Base-by-base conservation (phyloP, 2,797 vertebrate species). In the Cyprinella venusta region DNA sequence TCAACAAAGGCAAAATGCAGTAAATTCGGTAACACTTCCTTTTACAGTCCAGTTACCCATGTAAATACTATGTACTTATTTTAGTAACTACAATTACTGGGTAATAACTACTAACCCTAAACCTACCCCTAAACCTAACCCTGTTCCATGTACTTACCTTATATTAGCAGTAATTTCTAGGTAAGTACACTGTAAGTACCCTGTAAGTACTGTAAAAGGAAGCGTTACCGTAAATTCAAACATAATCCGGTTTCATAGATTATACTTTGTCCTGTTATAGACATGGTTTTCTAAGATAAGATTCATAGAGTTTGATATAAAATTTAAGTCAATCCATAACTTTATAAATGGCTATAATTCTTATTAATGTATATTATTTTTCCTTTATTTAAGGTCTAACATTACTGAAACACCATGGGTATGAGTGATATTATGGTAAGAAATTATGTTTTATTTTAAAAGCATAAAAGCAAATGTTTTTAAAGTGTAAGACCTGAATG, bases 351-450 rank as follows among this genome's bases (percentile, higher is more conserved):
- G 2, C 2, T 64, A 30, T 71, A 8, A 19, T 72, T 64, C 13
- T 50, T 63, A 40, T 38, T 72, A 2, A 52, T 0, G 2, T 18
- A 16, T 13, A 13, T 30, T 3, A 0, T 42, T 76, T 50, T 13
- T 18, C 0, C 0, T 5, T 76, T 69, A 18, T 15, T 70, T 54
- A 40, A 76, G 56, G 38, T 18, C 24, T 42, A 8, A 19, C 12
- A 1, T 61, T 9, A 75, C 9, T 68, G 26, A 33, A 70, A 16
- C 36, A 65, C 30, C 15, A 74, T 71, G 76, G n/a, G 74, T n/a
- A 26, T 80, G 30, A 56, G 48, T 52, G 65, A 76, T 61, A 76
- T 33, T 69, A 64, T 61, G 63, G 86, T 83, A 54, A 77, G 84
- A 45, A 42, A 45, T 9, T 30, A 4, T 24, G 42, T 74, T 13